Conservation (phyloP, 2,888 invertebrate genomes). For the Exocentrus adspersus region DNA sequence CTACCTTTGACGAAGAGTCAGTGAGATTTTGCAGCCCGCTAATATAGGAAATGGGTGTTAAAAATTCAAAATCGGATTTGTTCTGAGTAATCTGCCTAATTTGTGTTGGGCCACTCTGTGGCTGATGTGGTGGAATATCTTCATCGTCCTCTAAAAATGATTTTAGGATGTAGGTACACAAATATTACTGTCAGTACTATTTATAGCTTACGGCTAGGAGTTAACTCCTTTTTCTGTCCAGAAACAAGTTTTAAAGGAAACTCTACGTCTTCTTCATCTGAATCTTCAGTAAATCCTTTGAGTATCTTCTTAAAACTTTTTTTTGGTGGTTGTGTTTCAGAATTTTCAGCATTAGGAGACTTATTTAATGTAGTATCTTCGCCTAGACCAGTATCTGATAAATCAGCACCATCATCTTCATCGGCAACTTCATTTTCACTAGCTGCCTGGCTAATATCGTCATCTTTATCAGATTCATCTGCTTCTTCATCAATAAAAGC, state of each 20-base stretch:
- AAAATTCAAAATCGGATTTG: constrained; percentile 58
- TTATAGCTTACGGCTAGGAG: constrained; percentile 32
- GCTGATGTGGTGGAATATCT: constrained; percentile 53
- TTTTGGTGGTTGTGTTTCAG: constrained; percentile 32
- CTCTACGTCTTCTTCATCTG: constrained; percentile 54
- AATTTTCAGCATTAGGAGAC: constrained; percentile 25
- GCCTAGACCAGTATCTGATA: constrained; percentile 3
- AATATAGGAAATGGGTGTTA: constrained; percentile 65
- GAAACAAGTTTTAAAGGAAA: neutral
- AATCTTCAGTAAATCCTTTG: constrained; percentile 54
- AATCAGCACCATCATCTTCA: constrained; percentile 41
- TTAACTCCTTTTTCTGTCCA: neutral
- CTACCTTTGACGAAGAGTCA: constrained; percentile 57
- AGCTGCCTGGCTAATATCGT: constrained; percentile 50
- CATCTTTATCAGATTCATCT: constrained; percentile 49
- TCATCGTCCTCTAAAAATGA: constrained; percentile 51
- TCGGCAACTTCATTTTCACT: constrained; percentile 46
- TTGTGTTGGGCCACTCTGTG: constrained; percentile 50
- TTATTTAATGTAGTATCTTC: too few species aligned
- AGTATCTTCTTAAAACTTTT: constrained; percentile 56
- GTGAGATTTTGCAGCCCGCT: constrained; percentile 60
- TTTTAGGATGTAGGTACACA: neutral
- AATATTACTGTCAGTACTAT: neutral
- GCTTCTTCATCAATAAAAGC: constrained; percentile 59
- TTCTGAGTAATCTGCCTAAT: constrained; percentile 39